A percentile compares a stretch with the other conserved stretches of the same genome.
Conservation (phyloP, 2,888 invertebrate genomes). For the Nymphalis c-album region DNA sequence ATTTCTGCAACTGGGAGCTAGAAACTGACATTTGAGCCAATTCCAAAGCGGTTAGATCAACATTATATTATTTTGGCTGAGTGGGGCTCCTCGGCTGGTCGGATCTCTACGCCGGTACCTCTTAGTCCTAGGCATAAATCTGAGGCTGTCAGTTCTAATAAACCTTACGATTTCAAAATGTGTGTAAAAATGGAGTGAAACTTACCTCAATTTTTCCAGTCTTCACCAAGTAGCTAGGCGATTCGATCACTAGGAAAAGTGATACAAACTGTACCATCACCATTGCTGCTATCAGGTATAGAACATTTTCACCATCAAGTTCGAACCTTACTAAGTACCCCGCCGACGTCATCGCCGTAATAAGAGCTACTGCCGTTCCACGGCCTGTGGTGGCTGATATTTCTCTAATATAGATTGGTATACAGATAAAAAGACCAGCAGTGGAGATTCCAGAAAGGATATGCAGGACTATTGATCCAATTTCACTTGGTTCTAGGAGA, state of each 20-base stretch:
- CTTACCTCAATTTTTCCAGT: slow-evolving; percentile 59
- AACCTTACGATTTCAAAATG: too few relatives aligned
- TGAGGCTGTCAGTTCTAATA: too few relatives aligned
- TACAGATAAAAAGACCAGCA: slow-evolving; percentile 58
- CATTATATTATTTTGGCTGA: too few relatives aligned
- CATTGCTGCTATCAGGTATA: slow-evolving; percentile 56
- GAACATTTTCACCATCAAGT: slow-evolving; percentile 50
- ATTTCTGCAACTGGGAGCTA: too few relatives aligned
- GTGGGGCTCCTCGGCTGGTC: too few relatives aligned
- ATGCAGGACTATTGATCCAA: slow-evolving; percentile 52
- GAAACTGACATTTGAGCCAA: too few relatives aligned
- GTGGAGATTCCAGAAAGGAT: slow-evolving; percentile 58
- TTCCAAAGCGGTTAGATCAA: too few relatives aligned
- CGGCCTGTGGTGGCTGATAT: slow-evolving; percentile 49
- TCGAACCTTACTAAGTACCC: slow-evolving; percentile 59
- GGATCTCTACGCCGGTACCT: too few relatives aligned
- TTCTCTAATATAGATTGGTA: slow-evolving; percentile 64
- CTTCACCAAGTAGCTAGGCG: slow-evolving; percentile 63
- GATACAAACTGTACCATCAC: slow-evolving; percentile 57
- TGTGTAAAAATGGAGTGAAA: background rate
- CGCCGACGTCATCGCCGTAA: slow-evolving; percentile 54
- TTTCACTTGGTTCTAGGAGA: slow-evolving; percentile 49
- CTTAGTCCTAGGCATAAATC: too few relatives aligned
- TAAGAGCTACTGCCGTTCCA: slow-evolving; percentile 51
- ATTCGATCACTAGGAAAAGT: slow-evolving; percentile 56